A percentile compares a stretch with the other conserved stretches of the same genome.
These are phyloP conservation scores for Lampris incognitus DNA, from an alignment of 2,113 vertebrate genomes.

Conservation along the genomic window DNA sequence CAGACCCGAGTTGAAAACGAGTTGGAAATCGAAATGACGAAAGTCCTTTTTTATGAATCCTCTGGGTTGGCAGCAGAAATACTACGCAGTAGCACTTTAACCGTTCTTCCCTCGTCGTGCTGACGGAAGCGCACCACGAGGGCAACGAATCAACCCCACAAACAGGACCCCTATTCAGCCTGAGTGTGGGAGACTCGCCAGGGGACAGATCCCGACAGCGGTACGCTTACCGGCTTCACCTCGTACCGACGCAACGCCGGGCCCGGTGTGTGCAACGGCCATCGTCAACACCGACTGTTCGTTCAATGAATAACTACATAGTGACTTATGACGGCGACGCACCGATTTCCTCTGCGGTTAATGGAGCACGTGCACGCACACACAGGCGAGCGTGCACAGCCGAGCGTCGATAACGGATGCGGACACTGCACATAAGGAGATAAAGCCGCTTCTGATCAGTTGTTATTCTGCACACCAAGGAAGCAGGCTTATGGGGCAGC, in stretches of 20 bases:
- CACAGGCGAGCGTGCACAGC: not conserved
- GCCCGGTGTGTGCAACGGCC: not conserved
- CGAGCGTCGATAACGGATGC: not conserved
- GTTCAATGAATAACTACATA: not conserved
- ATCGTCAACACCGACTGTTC: not conserved
- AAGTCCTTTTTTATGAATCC: no score
- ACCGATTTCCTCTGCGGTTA: not conserved
- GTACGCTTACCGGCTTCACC: not conserved
- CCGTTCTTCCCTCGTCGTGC: not conserved
- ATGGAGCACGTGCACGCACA: not conserved
- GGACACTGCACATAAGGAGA: not conserved
- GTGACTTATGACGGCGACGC: not conserved
- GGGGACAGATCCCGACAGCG: constrained; percentile 17
- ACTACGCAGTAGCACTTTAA: not conserved
- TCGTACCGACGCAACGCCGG: not conserved
- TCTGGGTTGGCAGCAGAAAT: no score
- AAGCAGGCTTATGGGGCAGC: constrained; percentile 57
- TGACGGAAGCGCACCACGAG: not conserved
- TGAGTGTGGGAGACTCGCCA: constrained; percentile 32
- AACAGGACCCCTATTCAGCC: constrained; percentile 11
- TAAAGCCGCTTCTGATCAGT: constrained; percentile 23
- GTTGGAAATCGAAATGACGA: no score
- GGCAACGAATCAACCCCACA: constrained; percentile 15
- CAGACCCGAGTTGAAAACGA: no score
- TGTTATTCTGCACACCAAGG: constrained; percentile 47